Percentiles rank a stretch among this genome's conserved stretches.
phyloP scores from a whole-genome alignment of 2,797 vertebrate genomes.

The Ibycter americanus region DNA sequence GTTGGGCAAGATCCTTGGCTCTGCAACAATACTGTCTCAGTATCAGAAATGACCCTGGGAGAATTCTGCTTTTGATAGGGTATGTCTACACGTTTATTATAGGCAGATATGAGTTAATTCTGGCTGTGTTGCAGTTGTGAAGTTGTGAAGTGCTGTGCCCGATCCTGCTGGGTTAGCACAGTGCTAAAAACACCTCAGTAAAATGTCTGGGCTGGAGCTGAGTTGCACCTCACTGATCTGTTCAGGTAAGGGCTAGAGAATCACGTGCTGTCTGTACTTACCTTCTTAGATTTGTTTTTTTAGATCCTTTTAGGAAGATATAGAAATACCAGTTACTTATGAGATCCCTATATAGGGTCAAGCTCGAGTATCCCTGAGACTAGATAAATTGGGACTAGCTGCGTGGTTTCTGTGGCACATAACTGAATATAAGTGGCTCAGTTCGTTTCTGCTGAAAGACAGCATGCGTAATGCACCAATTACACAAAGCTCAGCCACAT shows the following conservation, averaged over 20 bases:
- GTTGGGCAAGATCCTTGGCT: neutral
- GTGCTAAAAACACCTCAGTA: neutral
- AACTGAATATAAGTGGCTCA: neutral
- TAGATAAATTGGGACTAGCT: neutral
- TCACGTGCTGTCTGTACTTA: neutral
- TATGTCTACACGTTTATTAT: neutral
- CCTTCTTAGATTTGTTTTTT: neutral
- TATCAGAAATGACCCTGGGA: neutral
- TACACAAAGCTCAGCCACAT: neutral
- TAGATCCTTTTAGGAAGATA: neutral
- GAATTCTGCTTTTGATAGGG: neutral
- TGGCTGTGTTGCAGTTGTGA: neutral
- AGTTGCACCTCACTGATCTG: neutral
- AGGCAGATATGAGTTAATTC: neutral
- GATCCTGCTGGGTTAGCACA: neutral
- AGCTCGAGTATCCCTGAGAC: rapidly evolving
- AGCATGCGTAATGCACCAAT: neutral
- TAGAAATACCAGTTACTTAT: neutral
- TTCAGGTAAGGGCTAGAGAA: neutral
- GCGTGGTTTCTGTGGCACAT: neutral
- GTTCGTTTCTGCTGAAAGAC: neutral
- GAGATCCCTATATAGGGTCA: neutral
- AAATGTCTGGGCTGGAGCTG: neutral
- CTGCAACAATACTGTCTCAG: neutral
- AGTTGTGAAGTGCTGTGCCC: neutral